Percentiles rank a stretch among this genome's conserved stretches.
phyloP scores from a whole-genome alignment of 2,888 invertebrate genomes.

The Phortica magna region DNA sequence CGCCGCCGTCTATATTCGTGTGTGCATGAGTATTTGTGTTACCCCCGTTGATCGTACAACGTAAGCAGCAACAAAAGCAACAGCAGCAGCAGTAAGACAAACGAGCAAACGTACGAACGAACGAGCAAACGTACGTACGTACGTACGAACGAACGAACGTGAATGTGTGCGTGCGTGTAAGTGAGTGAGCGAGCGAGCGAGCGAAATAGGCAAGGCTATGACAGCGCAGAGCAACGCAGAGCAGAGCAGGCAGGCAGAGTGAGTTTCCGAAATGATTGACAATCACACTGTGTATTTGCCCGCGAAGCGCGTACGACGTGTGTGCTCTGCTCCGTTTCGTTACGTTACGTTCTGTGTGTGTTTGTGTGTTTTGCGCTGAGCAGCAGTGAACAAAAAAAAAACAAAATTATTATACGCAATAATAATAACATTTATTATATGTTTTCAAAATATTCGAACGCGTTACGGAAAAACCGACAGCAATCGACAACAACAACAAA shows the following conservation, averaged over 20 bases:
- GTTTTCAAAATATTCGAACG: conserved; percentile 37
- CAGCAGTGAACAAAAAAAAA: conserved; percentile 55
- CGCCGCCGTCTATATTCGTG: conserved; percentile 51
- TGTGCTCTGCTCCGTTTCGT: conserved; percentile 42
- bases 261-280: conserved; percentile 76
- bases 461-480: not conserved
- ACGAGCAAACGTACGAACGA: not conserved
- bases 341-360: conserved; percentile 54
- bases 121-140: not conserved
- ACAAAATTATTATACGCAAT: conserved; percentile 55
- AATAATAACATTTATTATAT: conserved; percentile 45
- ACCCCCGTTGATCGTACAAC: conserved; percentile 19
- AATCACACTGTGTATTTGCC: conserved; percentile 79
- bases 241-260: conserved; percentile 14
- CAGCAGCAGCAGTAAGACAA: too few species aligned
- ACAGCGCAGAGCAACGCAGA: conserved; percentile 33
- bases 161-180: conserved; percentile 39
- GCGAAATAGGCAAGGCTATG: conserved; percentile 40
- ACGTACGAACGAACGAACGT: conserved; percentile 7
- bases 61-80: conserved; percentile 1
- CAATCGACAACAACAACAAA: conserved; percentile 2
- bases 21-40: conserved; percentile 23
- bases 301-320: conserved; percentile 79
- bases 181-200: conserved; percentile 34
- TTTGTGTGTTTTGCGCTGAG: conserved; percentile 70